Evolutionary conservation across 2,888 invertebrate species (phyloP), one percentile per base, ranked within the genome.

Genomic region (Arrhopalites spinosus): DNA sequence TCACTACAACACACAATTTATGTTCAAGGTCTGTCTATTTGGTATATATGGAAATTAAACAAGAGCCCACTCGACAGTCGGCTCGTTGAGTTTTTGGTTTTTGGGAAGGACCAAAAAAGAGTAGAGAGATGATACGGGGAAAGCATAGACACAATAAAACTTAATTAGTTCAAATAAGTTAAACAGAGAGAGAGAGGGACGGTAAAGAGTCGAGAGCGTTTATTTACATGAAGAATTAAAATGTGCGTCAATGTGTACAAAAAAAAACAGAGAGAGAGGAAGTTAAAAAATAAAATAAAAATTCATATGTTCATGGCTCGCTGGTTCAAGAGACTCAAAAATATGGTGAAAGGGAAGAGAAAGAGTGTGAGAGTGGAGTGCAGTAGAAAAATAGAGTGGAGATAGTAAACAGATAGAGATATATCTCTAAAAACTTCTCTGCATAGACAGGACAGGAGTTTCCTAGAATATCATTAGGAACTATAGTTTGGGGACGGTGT

Each of bases 171-270:
- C 45, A 66, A 66, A 66, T 66, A 66, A 66, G 66, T 66, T 66
- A 66, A 45, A 66, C 66, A 63, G 61, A 61, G 29, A 63, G 63
- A 15, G 56, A 56, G 23, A 67, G n/a, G 45, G 68, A 53, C 29
- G 27, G 69, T 53, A 25, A 69, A 69, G 47, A 53, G 13, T 29
- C 50, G 20, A n/a, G 27, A 53, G 50, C 29, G 29, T 69, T 29
- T 69, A 69, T 69, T 53, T 69, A 69, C 69, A 53, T 69, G 50
- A 27, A 69, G 50, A 69, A 69, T 69, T 69, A 69, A 69, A 69
- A 53, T 56, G 56, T 30, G 7, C 63, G 2, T 30, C n/a, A 36
- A 36, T 13, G 27, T 17, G 17, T 61, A 61, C 56, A 61, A 25
- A 43, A 23, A 30, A 66, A 13, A 66, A 13, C 5, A 23, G 45